phyloP scores from a whole-genome alignment of 2,113 vertebrate genomes.

The Nibea albiflora region DNA sequence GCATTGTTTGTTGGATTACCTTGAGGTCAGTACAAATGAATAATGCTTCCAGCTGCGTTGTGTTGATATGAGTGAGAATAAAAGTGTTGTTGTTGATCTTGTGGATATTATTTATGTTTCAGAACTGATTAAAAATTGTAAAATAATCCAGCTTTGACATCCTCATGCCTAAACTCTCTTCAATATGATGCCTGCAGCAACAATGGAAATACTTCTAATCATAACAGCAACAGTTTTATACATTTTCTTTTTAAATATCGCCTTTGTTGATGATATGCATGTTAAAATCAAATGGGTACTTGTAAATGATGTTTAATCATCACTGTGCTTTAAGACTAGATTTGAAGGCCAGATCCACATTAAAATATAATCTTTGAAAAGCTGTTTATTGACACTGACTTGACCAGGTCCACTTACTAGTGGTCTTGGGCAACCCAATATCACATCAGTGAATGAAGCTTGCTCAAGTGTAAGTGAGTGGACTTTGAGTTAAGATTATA shows the following conservation, averaged over 20 bases:
- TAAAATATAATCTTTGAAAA: too few relatives aligned
- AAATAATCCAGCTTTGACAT: background rate
- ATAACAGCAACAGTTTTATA: background rate
- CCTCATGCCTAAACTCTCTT: constrained; percentile 2
- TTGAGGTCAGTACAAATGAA: constrained; percentile 24
- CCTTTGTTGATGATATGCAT: too few relatives aligned
- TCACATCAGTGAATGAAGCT: background rate
- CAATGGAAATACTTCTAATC: background rate
- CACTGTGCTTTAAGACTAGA: too few relatives aligned
- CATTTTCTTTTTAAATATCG: too few relatives aligned
- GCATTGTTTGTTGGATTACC: constrained; percentile 44
- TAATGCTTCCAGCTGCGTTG: constrained; percentile 12
- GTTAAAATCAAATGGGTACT: too few relatives aligned
- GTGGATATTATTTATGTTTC: background rate
- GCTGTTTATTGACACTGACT: background rate
- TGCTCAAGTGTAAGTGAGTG: background rate
- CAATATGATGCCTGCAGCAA: background rate
- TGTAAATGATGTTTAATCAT: too few relatives aligned
- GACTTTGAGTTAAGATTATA: background rate
- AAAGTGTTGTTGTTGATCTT: constrained; percentile 1
- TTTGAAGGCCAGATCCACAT: too few relatives aligned
- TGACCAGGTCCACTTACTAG: background rate
- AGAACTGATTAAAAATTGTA: constrained; percentile 17
- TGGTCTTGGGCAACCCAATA: too few relatives aligned
- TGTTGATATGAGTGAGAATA: constrained; percentile 22